phyloP scores from a whole-genome alignment of 92 coral and sea anemone species.

The Diadumene lineata region DNA sequence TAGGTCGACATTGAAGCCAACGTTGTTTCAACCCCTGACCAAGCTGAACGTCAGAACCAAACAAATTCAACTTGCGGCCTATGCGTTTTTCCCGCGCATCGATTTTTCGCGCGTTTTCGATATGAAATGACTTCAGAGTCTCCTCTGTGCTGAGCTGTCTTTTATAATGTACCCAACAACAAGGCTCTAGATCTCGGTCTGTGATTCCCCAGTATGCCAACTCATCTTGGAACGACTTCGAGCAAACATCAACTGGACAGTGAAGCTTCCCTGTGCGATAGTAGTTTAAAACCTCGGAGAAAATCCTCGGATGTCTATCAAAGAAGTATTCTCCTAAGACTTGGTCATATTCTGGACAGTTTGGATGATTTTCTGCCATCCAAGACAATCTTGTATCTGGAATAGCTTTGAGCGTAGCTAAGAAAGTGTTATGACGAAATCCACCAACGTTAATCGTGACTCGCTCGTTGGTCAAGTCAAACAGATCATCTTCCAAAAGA shows the following conservation, averaged over 20 bases:
- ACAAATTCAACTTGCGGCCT: not conserved
- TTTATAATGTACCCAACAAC: slow-evolving; percentile 96
- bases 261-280: slow-evolving; percentile 96
- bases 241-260: slow-evolving; percentile 91
- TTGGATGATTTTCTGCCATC: slow-evolving; percentile 93
- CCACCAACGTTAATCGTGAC: slow-evolving; percentile 90
- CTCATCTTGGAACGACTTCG: slow-evolving; percentile 84
- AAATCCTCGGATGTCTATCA: slow-evolving; percentile 90
- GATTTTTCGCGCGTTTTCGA: slow-evolving; percentile 71
- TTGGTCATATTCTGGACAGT: slow-evolving; percentile 82
- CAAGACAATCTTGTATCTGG: slow-evolving; percentile 96
- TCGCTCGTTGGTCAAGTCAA: slow-evolving; percentile 64
- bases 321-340: slow-evolving; percentile 88
- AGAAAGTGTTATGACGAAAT: slow-evolving; percentile 80
- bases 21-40: slow-evolving; percentile 22
- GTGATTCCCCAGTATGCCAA: slow-evolving; percentile 98
- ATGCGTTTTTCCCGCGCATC: slow-evolving; percentile 33
- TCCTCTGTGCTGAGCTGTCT: slow-evolving; percentile 87
- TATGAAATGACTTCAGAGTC: slow-evolving; percentile 83
- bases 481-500: slow-evolving; percentile 38
- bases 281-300: slow-evolving; percentile 88
- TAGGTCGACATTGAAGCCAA: slow-evolving; percentile 70
- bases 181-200: slow-evolving; percentile 88
- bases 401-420: slow-evolving; percentile 71
- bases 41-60: slow-evolving; percentile 43